Base-by-base conservation (phyloP, 2,888 invertebrate genomes). In the Mechanitis mazaeus region DNA sequence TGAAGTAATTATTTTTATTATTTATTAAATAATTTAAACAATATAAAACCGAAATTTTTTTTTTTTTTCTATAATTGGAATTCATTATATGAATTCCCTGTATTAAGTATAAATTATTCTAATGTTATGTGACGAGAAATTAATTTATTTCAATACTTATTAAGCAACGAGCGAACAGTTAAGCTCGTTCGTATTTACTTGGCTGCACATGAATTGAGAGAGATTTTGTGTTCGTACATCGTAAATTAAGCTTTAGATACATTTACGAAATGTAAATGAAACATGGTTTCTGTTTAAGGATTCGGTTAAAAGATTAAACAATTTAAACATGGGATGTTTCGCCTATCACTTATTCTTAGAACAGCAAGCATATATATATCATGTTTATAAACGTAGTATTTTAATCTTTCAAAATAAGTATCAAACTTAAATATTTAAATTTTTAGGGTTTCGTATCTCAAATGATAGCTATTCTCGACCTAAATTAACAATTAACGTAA, bases 161-260 rank as follows among this genome's bases (percentile, higher is more conserved):
- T 68, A 66, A 66, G 69, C 65, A 68, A 66, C 64, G 62, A 66
- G 64, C 69, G 50, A 50, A 50, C 50, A 50, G 5, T 50, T 50
- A 69, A 69, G 69, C 69, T 67, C 66, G 61, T 54, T 64, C 64
- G 64, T 62, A 64, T 69, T 64, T 63, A 67, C 63, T 64, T 66
- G 65, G 64, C 60, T 69, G 71, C 66, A 69, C 70, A 67, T 67
- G 71, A 72, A 72, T 72, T 68, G 68, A 68, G 68, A 67, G 69
- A 65, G 66, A 68, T 71, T 70, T 67, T 66, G 68, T 71, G 69
- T 69, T 67, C 68, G 64, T 66, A 68, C 66, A 70, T 71, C 72
- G 68, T 68, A 69, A 68, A 68, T 72, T 69, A 70, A 72, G 64
- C 71, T 61, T 68, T 72, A 70, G 70, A 70, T 70, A 69, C 69